Conservation (phyloP, 2,888 invertebrate species). For the Monochamus alternatus region DNA sequence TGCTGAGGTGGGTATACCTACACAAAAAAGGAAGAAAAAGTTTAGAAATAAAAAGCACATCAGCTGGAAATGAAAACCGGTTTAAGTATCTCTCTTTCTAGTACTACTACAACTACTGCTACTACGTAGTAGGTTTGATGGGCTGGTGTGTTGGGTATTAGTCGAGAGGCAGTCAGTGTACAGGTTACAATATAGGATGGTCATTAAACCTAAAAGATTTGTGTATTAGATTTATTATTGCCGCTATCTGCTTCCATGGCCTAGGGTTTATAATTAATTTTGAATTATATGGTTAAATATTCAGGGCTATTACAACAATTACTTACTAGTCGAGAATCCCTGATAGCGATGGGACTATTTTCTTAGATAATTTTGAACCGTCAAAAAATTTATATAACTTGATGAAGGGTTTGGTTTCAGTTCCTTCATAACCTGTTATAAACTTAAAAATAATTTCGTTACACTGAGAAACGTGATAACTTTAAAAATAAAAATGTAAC, state of each 20-base stretch:
- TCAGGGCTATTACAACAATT: slow-evolving; percentile 31
- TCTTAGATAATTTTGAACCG: not conserved
- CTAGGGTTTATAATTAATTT: slow-evolving; percentile 40
- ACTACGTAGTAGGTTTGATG: slow-evolving; percentile 68
- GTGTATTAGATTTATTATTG: slow-evolving; percentile 45
- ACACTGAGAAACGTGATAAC: no score
- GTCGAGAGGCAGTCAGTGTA: slow-evolving; percentile 30
- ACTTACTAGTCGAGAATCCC: not conserved
- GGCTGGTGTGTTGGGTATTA: slow-evolving; percentile 50
- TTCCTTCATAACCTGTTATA: not conserved
- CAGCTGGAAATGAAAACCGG: slow-evolving; percentile 70
- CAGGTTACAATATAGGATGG: slow-evolving; percentile 46
- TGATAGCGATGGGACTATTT: not conserved
- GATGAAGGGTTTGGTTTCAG: not conserved
- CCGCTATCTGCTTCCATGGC: slow-evolving; percentile 35
- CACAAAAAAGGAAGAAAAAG: slow-evolving; percentile 66
- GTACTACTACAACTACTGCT: slow-evolving; percentile 70
- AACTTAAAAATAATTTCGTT: no score
- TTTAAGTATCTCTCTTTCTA: slow-evolving; percentile 65
- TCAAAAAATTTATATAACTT: not conserved
- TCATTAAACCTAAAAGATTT: slow-evolving; percentile 46
- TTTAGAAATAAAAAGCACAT: slow-evolving; percentile 69
- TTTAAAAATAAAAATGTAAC: no score
- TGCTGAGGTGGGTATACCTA: slow-evolving; percentile 67
- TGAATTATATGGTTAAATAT: slow-evolving; percentile 36